Evolutionary conservation across 2,113 vertebrate species (phyloP), one percentile per base, ranked within the genome.

Genomic region (Polyodon spathula): DNA sequence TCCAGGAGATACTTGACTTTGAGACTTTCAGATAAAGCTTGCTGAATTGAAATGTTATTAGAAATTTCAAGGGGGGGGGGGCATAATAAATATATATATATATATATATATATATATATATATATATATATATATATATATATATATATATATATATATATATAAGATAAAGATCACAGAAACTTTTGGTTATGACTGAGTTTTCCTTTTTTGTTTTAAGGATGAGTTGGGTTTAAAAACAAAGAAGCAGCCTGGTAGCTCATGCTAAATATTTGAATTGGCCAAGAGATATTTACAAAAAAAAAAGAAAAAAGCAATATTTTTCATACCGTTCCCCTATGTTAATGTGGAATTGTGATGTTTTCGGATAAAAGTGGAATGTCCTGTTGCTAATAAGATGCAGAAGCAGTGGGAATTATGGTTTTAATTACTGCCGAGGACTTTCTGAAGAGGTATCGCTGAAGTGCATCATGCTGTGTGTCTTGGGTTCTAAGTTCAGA

Each of bases 391-490:
- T 97, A 98, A 97, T 95, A 93, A 95, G 93, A 94, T 88, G 89
- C 87, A 70, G 82, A 89, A 88, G 84, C 92, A 89, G 90, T 89
- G 83, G 91, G 94, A 85, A 88, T 86, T 89, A 86, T 86, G 89
- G 89, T 93, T 95, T 95, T 98, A 98, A 97, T 98, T 97, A 94
- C 92, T 92, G 84, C 83, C 74, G 89, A 88, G 86, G 74, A 88
- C 83, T 85, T 81, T 77, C 87, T 80, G 84, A 86, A 85, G 90
- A 90, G 88, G 89, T 83, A 75, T 80, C 79, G 81, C 67, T 73
- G 86, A 78, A 86, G 86, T 88, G 87, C 86, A n/a, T n/a, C n/a
- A 87, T 84, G 83, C 85, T 86, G 91, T 90, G 88, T 86, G 90
- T 94, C 90, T 90, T 84, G 88, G 84, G 90, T 88, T 92, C 92